phyloP scores from a whole-genome alignment of 2,797 vertebrate genomes.

The Phataginus tetradactyla region DNA sequence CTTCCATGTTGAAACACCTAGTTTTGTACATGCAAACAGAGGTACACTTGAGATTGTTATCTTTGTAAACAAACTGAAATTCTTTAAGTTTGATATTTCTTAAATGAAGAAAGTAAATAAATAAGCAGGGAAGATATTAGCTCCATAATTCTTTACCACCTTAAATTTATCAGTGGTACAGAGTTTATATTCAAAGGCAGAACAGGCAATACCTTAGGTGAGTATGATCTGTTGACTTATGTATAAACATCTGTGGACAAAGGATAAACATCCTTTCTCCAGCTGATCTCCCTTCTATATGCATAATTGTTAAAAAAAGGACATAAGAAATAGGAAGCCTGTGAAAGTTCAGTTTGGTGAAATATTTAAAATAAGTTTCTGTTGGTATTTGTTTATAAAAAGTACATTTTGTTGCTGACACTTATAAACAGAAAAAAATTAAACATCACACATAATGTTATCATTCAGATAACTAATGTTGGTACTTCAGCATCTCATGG shows the following conservation, averaged over 20 bases:
- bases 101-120: not conserved
- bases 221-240: not conserved
- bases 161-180: not conserved
- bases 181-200: not conserved
- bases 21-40: not conserved
- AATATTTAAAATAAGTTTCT: constrained; percentile 14
- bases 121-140: not conserved
- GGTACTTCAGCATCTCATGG: not conserved
- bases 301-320: not conserved
- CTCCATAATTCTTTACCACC: not conserved
- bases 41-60: not conserved
- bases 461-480: not conserved
- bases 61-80: not conserved
- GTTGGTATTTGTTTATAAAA: constrained; percentile 11
- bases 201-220: not conserved
- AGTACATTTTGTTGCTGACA: not conserved
- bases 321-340: not conserved
- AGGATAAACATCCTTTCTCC: not conserved
- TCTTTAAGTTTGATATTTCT: not conserved
- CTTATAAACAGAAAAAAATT: not conserved
- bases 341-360: not conserved
- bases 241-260: not conserved
- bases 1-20: not conserved
- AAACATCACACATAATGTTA: not conserved
- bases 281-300: not conserved